Percentiles rank a stretch among this genome's conserved stretches.
Evolutionary conservation across 53 echinoderm and acorn worm species (phyloP).

Genomic region (Hippasteria phrygiana): DNA sequence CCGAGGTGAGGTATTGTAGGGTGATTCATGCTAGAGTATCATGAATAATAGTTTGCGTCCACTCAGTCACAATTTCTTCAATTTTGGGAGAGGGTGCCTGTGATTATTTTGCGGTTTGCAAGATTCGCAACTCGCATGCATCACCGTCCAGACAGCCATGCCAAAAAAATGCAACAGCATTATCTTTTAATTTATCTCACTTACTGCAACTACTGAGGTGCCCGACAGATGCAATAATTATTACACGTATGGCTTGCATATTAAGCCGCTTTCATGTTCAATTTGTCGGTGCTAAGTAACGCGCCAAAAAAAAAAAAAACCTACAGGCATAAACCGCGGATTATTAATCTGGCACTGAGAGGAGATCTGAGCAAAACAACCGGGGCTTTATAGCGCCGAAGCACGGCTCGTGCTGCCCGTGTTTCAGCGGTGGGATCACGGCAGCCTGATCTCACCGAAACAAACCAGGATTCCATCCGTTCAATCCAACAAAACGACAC

Average conservation of each 20-base stretch:
- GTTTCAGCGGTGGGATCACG: background rate
- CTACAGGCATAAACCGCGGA: conserved; percentile 4
- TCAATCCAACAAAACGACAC: conserved; percentile 36
- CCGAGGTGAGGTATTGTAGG: background rate
- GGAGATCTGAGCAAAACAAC: conserved; percentile 16
- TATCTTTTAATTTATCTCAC: conserved; percentile 66
- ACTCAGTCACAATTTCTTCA: background rate
- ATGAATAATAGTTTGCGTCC: background rate
- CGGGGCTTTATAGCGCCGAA: background rate
- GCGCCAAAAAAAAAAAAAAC: conserved; percentile 26
- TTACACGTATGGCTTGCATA: conserved; percentile 31
- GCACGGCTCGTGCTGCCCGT: conserved; percentile 3
- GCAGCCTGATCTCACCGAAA: background rate
- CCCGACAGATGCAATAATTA: conserved; percentile 58
- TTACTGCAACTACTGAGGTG: conserved; percentile 32
- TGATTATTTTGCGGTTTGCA: background rate
- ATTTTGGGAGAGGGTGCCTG: background rate
- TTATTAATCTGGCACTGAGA: conserved; percentile 31
- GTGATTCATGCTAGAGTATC: conserved; percentile 32
- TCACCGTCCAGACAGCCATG: background rate
- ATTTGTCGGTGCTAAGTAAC: conserved; percentile 64
- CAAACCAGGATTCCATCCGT: conserved; percentile 24
- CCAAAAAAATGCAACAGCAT: conserved; percentile 44
- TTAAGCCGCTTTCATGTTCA: conserved; percentile 58
- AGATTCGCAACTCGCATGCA: background rate